Evolutionary conservation across 2,888 invertebrate genomes (phyloP).

Genomic region (Cephus sareptanus): DNA sequence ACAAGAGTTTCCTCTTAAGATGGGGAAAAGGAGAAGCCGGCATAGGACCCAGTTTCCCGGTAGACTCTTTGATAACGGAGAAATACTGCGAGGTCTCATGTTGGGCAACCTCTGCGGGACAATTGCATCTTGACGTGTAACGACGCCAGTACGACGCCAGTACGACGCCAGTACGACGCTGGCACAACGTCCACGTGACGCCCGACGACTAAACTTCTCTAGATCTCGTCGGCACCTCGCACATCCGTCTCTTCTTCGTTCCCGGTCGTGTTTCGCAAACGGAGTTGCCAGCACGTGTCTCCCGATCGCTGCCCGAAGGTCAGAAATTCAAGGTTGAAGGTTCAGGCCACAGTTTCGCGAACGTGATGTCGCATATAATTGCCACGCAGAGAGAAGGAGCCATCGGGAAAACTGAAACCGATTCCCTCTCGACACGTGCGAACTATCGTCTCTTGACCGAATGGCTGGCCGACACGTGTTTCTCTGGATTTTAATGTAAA

Average conservation of each 20-base stretch:
- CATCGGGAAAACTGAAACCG: neutral
- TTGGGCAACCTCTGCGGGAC: slow-evolving; percentile 13
- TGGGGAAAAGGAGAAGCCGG: slow-evolving; percentile 23
- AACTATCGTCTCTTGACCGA: slow-evolving; percentile 12
- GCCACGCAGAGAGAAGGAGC: neutral
- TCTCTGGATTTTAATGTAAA: neutral
- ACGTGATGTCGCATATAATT: neutral
- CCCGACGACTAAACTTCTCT: neutral
- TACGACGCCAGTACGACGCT: too few species aligned
- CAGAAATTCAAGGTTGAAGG: slow-evolving; percentile 17
- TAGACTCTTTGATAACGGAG: neutral
- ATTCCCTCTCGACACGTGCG: slow-evolving; percentile 21
- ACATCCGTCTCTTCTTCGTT: neutral
- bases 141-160: neutral
- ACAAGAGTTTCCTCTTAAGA: slow-evolving; percentile 54
- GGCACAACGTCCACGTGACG: too few species aligned
- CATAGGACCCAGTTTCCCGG: neutral
- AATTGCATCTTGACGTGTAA: slow-evolving; percentile 12
- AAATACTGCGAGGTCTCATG: neutral
- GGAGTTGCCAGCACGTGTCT: neutral
- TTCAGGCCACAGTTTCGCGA: neutral
- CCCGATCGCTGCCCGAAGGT: neutral
- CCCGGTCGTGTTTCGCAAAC: neutral
- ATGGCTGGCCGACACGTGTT: slow-evolving; percentile 30
- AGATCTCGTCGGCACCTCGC: neutral